A percentile compares a stretch with the other conserved stretches of the same genome.
Conservation (phyloP, 2,113 vertebrate genomes). For the Tragulus kanchil region DNA sequence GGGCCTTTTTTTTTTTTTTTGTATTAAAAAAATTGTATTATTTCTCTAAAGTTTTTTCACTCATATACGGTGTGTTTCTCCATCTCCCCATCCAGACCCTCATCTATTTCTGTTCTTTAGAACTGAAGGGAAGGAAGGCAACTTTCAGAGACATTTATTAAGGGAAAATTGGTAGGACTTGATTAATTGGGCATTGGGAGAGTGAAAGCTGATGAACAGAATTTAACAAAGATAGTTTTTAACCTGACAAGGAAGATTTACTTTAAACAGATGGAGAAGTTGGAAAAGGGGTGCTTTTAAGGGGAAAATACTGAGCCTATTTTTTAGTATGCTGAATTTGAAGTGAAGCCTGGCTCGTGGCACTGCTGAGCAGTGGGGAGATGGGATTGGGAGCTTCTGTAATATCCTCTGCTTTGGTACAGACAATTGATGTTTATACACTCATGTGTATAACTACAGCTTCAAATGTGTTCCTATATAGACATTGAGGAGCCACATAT, state of each 20-base stretch:
- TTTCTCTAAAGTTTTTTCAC: background rate
- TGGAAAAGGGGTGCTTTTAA: background rate
- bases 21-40: background rate
- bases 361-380: background rate
- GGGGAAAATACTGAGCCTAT: background rate
- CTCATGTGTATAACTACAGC: background rate
- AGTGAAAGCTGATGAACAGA: background rate
- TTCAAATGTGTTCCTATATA: background rate
- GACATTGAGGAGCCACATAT: background rate
- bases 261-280: background rate
- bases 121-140: background rate
- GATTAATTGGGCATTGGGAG: background rate
- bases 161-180: background rate
- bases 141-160: background rate
- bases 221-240: slow-evolving; percentile 15
- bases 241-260: background rate
- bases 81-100: background rate
- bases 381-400: background rate
- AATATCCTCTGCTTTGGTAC: background rate
- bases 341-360: background rate
- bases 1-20: slow-evolving; percentile 54
- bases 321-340: slow-evolving; percentile 19
- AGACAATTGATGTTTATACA: background rate
- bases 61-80: background rate
- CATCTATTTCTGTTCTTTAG: background rate